Evolutionary conservation across 2,888 invertebrate species (phyloP).

Genomic region (Linhomoeus sp.): DNA sequence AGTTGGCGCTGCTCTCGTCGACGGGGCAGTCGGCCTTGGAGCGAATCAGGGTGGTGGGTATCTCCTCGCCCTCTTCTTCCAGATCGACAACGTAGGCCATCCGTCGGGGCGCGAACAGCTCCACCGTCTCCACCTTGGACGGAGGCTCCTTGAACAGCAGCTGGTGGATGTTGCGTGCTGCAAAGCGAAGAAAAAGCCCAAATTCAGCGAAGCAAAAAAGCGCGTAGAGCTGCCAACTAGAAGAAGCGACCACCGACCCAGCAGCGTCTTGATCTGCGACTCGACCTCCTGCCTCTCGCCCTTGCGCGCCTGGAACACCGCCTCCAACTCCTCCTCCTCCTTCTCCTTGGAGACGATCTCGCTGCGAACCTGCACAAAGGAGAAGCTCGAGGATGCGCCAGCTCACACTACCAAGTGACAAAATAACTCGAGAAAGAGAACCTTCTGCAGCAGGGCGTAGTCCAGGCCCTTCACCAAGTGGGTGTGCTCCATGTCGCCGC

Average conservation of each 20-base stretch:
- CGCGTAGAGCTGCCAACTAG: too few relatives aligned
- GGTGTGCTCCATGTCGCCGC: slow-evolving; percentile 99
- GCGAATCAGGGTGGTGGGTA: slow-evolving; percentile 56
- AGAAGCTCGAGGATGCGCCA: too few relatives aligned
- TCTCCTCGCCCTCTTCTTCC: slow-evolving; percentile 55
- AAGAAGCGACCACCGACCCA: slow-evolving; percentile 39
- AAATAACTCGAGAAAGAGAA: too few relatives aligned
- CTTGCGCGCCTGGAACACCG: slow-evolving; percentile 28
- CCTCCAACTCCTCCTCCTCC: slow-evolving; percentile 28
- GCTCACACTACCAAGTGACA: too few relatives aligned
- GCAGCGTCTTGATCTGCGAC: slow-evolving; percentile 53
- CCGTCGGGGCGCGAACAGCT: slow-evolving; percentile 74
- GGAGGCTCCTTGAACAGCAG: slow-evolving; percentile 38
- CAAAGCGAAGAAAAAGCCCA: slow-evolving; percentile 6
- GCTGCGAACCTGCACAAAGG: slow-evolving; percentile 44
- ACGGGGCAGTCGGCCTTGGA: slow-evolving; percentile 51
- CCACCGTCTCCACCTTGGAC: slow-evolving; percentile 48
- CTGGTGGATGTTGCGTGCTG: slow-evolving; percentile 37
- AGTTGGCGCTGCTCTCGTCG: slow-evolving; percentile 41
- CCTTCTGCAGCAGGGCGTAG: slow-evolving; percentile 75
- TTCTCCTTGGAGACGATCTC: slow-evolving; percentile 48
- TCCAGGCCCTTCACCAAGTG: slow-evolving; percentile 96
- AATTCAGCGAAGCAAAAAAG: neutral
- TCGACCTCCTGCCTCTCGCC: slow-evolving; percentile 42
- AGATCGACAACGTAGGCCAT: slow-evolving; percentile 97